Conservation (phyloP, 2,113 vertebrate species). For the Pelvicachromis taeniatus region DNA sequence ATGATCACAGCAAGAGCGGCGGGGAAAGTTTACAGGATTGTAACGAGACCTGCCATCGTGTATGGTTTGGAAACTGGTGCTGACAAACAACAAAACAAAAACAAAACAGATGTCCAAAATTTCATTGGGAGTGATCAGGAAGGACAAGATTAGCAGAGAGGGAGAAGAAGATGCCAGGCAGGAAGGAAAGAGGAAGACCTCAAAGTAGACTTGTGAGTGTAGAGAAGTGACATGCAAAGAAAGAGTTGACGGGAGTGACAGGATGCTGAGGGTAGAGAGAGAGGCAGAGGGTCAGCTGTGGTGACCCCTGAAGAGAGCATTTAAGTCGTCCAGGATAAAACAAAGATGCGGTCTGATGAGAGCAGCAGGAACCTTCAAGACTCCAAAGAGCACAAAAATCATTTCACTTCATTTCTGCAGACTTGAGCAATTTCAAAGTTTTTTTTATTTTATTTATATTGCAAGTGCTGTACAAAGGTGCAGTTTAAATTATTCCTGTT, state of each 20-base stretch:
- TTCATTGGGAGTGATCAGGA: not conserved
- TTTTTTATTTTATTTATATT: conserved; percentile 74
- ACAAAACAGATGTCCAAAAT: not conserved
- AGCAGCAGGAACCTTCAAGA: not conserved
- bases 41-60: accelerated
- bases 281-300: not conserved
- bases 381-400: not conserved
- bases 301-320: not conserved
- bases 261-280: not conserved
- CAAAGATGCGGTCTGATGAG: not conserved
- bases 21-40: not conserved
- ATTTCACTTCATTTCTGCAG: not conserved
- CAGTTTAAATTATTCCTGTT: conserved; percentile 56
- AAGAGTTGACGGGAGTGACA: not conserved
- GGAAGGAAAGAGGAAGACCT: not conserved
- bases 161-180: not conserved
- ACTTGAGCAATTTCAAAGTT: conserved; percentile 40
- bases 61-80: not conserved
- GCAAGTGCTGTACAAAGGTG: conserved; percentile 76
- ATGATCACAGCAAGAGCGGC: not conserved
- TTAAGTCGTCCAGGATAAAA: not conserved
- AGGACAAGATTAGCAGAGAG: not conserved
- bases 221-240: not conserved
- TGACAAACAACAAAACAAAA: not conserved
- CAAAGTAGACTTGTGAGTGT: not conserved